phyloP scores from a whole-genome alignment of 2,113 vertebrate species.

The Daphoenositta chrysoptera region DNA sequence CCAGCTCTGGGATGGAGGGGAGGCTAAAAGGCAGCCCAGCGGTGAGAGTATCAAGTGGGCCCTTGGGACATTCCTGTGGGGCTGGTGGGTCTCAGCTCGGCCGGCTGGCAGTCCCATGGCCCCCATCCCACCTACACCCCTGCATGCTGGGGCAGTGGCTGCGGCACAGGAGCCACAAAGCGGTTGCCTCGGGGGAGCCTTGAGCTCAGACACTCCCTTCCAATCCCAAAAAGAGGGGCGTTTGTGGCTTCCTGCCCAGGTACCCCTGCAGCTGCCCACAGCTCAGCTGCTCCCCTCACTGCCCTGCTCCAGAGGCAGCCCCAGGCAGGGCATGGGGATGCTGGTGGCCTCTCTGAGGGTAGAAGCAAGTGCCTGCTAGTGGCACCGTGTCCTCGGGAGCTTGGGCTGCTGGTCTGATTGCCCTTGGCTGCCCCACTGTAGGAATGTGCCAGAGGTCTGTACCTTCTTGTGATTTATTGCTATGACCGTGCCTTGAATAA shows the following conservation, averaged over 20 bases:
- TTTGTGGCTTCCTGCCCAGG: background rate
- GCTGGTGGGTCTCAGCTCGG: background rate
- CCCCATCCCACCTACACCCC: accelerated
- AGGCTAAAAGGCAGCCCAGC: background rate
- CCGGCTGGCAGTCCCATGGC: background rate
- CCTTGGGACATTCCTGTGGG: background rate
- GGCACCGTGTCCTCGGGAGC: conserved; percentile 30
- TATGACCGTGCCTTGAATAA: conserved; percentile 81
- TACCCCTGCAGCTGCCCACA: accelerated
- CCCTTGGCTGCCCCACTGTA: conserved; percentile 51
- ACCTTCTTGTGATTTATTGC: conserved; percentile 71
- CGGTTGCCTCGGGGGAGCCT: accelerated
- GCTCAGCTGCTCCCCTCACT: background rate
- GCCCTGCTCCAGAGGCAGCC: background rate
- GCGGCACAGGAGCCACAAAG: accelerated
- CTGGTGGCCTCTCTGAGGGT: background rate
- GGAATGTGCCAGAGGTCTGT: conserved; percentile 75
- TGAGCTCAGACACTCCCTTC: background rate
- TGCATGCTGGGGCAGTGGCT: background rate
- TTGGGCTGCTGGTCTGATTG: background rate
- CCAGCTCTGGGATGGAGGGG: background rate
- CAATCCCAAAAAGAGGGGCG: background rate
- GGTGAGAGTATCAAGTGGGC: background rate
- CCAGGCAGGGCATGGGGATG: background rate
- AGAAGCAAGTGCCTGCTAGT: conserved; percentile 65